phyloP scores from a whole-genome alignment of 2,113 vertebrate genomes.

The Ailuropoda melanoleuca region DNA sequence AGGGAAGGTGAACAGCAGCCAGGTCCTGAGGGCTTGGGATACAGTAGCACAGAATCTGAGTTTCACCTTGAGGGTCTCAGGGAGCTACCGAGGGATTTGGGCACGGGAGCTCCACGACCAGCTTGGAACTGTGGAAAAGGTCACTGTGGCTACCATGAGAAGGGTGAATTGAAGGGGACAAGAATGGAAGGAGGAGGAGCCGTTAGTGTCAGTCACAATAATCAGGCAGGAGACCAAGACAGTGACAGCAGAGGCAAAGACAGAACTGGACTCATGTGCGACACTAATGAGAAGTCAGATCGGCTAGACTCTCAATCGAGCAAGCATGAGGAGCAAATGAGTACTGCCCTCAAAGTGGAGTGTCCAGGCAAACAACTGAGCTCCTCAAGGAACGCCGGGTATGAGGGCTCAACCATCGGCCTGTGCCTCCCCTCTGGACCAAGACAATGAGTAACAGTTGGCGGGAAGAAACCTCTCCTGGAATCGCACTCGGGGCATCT shows the following conservation, averaged over 20 bases:
- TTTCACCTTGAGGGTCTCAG: not conserved
- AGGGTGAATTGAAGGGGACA: not conserved
- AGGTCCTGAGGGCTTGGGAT: not conserved
- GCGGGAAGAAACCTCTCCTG: slow-evolving; percentile 51
- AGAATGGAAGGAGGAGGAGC: not conserved
- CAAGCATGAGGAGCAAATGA: not conserved
- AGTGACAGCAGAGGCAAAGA: not conserved
- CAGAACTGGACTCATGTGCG: not conserved
- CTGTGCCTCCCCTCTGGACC: not conserved
- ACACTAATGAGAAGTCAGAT: not conserved
- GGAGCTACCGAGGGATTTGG: not conserved
- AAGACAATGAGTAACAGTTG: not conserved
- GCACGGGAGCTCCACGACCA: not conserved
- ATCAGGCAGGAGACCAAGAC: not conserved
- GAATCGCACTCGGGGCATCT: slow-evolving; percentile 65
- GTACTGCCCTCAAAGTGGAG: not conserved
- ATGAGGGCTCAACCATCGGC: not conserved
- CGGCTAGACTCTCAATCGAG: not conserved
- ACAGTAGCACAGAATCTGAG: not conserved
- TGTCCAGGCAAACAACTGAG: not conserved
- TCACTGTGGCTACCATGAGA: not conserved
- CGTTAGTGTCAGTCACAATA: not conserved
- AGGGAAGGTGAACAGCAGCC: not conserved
- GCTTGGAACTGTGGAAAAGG: not conserved
- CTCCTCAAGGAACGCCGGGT: not conserved